Conservation (phyloP, 2,797 vertebrate genomes). For the Takifugu rubripes region DNA sequence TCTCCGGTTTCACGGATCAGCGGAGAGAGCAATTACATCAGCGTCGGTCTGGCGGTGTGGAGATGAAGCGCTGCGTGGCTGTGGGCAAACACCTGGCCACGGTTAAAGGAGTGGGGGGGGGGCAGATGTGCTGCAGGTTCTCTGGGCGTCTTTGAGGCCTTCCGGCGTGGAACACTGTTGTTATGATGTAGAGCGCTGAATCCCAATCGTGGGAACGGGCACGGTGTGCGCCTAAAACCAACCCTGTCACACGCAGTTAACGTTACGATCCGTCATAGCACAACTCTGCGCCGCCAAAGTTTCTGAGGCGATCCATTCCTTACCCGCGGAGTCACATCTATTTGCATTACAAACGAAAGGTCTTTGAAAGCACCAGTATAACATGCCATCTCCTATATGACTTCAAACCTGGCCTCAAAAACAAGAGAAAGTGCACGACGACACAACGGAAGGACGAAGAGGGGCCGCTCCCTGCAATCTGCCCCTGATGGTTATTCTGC, state of each 20-base stretch:
- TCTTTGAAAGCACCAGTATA: conserved; percentile 67
- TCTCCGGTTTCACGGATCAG: conserved; percentile 72
- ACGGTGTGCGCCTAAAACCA: conserved; percentile 46
- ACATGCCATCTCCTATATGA: conserved; percentile 70
- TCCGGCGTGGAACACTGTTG: conserved; percentile 16
- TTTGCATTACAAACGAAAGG: conserved; percentile 70
- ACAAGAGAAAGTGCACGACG: conserved; percentile 26
- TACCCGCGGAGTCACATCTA: conserved; percentile 63
- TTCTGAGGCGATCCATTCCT: conserved; percentile 47
- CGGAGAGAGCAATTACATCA: conserved; percentile 75
- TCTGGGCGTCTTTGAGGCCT: conserved; percentile 44
- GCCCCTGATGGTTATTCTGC: conserved; percentile 54
- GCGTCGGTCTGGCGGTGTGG: conserved; percentile 65
- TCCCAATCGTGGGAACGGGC: conserved; percentile 57
- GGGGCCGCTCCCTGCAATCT: conserved; percentile 40
- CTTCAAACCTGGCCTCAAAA: conserved; percentile 60
- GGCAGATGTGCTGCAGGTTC: conserved; percentile 69
- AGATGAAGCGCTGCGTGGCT: conserved; percentile 67
- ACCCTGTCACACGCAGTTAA: conserved; percentile 71
- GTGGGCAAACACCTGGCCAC: conserved; percentile 73
- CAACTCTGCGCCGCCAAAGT: conserved; percentile 48
- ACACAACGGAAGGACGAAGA: conserved; percentile 34
- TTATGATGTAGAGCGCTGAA: conserved; percentile 40
- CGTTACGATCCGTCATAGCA: conserved; percentile 71
- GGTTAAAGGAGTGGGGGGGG: conserved; percentile 52